phyloP scores from a whole-genome alignment of 2,888 invertebrate species.

The Caenorhabditis sp. region DNA sequence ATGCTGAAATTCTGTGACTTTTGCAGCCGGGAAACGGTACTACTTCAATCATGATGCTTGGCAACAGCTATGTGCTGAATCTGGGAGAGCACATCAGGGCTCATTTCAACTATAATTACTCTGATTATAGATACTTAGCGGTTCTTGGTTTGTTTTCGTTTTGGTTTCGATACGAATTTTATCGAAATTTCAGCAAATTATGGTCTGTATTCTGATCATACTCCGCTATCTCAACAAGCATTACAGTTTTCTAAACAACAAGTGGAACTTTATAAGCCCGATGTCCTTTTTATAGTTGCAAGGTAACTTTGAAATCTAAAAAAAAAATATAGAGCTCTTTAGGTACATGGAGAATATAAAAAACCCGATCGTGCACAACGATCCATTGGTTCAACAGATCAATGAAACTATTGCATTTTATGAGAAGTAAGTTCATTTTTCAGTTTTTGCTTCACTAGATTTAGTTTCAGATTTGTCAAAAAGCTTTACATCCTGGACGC shows the following conservation, averaged over 20 bases:
- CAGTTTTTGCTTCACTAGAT: neutral
- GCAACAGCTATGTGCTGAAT: conserved; percentile 56
- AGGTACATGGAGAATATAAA: conserved; percentile 16
- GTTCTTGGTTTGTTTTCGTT: conserved; percentile 13
- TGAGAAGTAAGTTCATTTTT: conserved; percentile 4
- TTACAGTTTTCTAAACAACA: conserved; percentile 23
- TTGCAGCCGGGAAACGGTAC: conserved; percentile 45
- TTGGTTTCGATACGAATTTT: neutral
- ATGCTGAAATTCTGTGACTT: neutral
- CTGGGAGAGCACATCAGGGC: conserved; percentile 24
- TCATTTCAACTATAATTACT: conserved; percentile 48
- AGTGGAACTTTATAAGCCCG: conserved; percentile 16
- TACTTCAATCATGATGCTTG: conserved; percentile 44
- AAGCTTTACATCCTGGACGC: conserved; percentile 29
- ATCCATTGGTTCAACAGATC: conserved; percentile 2
- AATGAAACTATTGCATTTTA: conserved; percentile 19
- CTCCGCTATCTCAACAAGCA: neutral
- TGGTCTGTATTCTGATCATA: conserved; percentile 1
- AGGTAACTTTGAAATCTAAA: neutral
- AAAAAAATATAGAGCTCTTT: neutral
- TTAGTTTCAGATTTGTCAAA: conserved; percentile 16
- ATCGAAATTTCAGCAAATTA: conserved; percentile 9
- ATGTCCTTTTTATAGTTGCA: conserved; percentile 13
- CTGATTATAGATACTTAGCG: conserved; percentile 37
- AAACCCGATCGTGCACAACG: conserved; percentile 3